Base-by-base conservation (phyloP, 2,888 invertebrate genomes). In the Steinernema scapterisci region DNA sequence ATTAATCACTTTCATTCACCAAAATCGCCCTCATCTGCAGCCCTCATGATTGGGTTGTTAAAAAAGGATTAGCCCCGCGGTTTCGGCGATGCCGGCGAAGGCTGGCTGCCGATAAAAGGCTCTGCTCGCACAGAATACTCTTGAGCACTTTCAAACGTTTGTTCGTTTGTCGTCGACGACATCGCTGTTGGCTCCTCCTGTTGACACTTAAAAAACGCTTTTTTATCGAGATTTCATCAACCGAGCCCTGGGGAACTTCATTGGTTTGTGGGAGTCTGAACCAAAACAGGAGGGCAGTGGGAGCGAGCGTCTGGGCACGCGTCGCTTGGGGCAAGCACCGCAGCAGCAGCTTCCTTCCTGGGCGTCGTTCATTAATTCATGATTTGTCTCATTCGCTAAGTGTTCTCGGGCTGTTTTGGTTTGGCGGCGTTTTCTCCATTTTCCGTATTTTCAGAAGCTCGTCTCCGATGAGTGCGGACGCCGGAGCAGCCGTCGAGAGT, bases 391-490 rank as follows among this genome's bases (percentile, higher is more conserved):
- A 38, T 38, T 9, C 38, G 38, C 38, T 38, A 38, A 38, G 38
- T 38, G 38, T 38, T 38, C 9, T 38, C 5, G 3, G 38, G 38
- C 38, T 38, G 38, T 38, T 38, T 38, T 38, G 38, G 38, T 38
- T 38, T 38, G 38, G 38, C 38, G 38, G 19, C 48, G 2, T 48
- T 16, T 7, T 48, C 13, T 48, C n/a, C 13, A 48, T 48, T 48
- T 38, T 38, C 9, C 38, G 3, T 38, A 11, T 31, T 63, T 63
- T 13, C 63, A 63, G 63, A 63, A 63, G 63, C 38, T 63, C 63
- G 31, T 63, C 63, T 31, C 63, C 63, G 25, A 63, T 63, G 63
- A 63, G 63, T 38, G 63, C 63, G 25, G 63, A 63, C 63, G 63
- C 63, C 25, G 31, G 25, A 38, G 7, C 31, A 16, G 31, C 63